Conservation (phyloP, 2,113 vertebrate species). For the Cinclus cinclus region DNA sequence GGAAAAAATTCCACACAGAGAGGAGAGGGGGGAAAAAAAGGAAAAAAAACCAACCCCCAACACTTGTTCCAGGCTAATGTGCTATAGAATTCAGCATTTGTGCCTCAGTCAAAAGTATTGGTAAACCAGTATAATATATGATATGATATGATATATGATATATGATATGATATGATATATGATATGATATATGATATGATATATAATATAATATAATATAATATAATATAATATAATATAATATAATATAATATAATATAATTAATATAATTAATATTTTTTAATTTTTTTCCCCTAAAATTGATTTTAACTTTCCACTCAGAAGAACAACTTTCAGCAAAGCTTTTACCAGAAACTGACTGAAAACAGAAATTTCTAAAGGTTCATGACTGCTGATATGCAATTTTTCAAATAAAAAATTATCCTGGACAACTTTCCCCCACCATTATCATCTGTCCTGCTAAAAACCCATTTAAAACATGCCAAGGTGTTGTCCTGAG, state of each 20-base stretch:
- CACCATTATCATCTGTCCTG: not conserved
- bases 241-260: too few relatives aligned
- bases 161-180: too few relatives aligned
- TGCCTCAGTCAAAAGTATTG: not conserved
- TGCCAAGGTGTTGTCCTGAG: not conserved
- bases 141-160: too few relatives aligned
- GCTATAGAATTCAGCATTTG: not conserved
- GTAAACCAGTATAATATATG: not conserved
- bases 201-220: too few relatives aligned
- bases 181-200: too few relatives aligned
- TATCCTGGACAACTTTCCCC: not conserved
- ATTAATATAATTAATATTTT: too few relatives aligned
- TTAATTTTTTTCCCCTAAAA: not conserved
- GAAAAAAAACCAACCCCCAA: too few relatives aligned
- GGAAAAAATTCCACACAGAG: too few relatives aligned
- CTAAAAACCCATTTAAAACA: not conserved
- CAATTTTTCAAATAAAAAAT: not conserved
- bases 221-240: too few relatives aligned
- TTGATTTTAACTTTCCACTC: not conserved
- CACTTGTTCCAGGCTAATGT: fast-evolving
- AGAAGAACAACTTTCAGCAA: not conserved
- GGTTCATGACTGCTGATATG: not conserved
- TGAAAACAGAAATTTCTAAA: not conserved
- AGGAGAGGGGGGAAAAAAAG: too few relatives aligned
- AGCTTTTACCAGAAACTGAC: not conserved